Percentiles rank a stretch among this genome's conserved stretches.
Evolutionary conservation across 2,797 vertebrate genomes (phyloP).

Genomic region (Gallinago solitaria): DNA sequence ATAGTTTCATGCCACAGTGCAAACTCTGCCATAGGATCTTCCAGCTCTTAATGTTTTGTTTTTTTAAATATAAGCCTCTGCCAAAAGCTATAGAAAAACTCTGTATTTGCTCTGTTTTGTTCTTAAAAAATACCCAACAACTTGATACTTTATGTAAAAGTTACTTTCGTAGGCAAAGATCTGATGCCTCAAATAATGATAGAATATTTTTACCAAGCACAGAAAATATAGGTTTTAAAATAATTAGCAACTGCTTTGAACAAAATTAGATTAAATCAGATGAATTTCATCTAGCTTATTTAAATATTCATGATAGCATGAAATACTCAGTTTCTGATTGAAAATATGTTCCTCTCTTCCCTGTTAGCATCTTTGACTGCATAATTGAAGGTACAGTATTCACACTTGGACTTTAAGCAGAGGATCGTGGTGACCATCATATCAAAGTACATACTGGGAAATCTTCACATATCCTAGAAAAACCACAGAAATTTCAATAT

Average conservation of each 20-base stretch:
- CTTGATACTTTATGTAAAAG: background rate
- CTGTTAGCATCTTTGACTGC: background rate
- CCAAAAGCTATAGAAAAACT: background rate
- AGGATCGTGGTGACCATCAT: fast-evolving
- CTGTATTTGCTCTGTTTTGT: background rate
- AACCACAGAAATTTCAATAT: background rate
- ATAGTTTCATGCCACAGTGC: background rate
- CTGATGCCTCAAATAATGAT: background rate
- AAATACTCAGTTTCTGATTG: background rate
- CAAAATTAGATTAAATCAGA: background rate
- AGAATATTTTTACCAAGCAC: background rate
- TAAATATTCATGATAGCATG: background rate
- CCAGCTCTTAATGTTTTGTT: background rate
- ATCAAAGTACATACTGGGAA: background rate
- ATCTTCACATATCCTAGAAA: background rate
- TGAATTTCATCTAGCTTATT: background rate
- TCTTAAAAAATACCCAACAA: background rate
- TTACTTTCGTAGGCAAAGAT: background rate
- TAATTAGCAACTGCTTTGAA: background rate
- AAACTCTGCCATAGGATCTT: background rate
- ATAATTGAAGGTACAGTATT: background rate
- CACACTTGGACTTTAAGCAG: background rate
- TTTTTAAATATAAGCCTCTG: background rate
- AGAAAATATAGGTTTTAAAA: background rate
- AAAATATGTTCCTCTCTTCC: background rate